phyloP scores from a whole-genome alignment of 2,888 invertebrate genomes.

The Lobophora halterata region DNA sequence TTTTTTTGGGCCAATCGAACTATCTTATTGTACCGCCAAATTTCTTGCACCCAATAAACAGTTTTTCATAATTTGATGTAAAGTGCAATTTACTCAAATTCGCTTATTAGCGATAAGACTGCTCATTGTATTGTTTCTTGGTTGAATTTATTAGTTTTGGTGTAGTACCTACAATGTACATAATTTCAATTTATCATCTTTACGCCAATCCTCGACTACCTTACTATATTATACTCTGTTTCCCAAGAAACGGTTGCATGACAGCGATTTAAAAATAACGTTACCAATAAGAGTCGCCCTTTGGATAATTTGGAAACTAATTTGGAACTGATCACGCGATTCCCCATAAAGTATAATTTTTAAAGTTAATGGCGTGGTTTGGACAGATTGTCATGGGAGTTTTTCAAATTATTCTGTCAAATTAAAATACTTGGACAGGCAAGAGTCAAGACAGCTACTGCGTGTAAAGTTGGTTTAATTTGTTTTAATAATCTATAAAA shows the following conservation, averaged over 20 bases:
- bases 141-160: no score
- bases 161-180: no score
- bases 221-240: slow-evolving; percentile 13
- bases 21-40: no score
- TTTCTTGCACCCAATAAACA: no score
- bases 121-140: no score
- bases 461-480: no score
- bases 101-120: no score
- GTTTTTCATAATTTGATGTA: no score
- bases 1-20: no score
- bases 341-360: slow-evolving; percentile 19
- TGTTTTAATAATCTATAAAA: no score
- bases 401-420: slow-evolving; percentile 4
- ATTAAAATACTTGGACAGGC: background rate
- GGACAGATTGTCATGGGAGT: slow-evolving; percentile 14
- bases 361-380: slow-evolving; percentile 5
- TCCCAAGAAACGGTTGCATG: slow-evolving; percentile 50
- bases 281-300: slow-evolving; percentile 53
- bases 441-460: no score
- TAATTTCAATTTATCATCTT: background rate
- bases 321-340: slow-evolving; percentile 66
- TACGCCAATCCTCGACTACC: slow-evolving; percentile 3
- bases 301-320: slow-evolving; percentile 61
- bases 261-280: slow-evolving; percentile 53
- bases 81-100: no score